phyloP scores from a whole-genome alignment of 2,888 invertebrate species.

The Dasysyrphus tricinctus region DNA sequence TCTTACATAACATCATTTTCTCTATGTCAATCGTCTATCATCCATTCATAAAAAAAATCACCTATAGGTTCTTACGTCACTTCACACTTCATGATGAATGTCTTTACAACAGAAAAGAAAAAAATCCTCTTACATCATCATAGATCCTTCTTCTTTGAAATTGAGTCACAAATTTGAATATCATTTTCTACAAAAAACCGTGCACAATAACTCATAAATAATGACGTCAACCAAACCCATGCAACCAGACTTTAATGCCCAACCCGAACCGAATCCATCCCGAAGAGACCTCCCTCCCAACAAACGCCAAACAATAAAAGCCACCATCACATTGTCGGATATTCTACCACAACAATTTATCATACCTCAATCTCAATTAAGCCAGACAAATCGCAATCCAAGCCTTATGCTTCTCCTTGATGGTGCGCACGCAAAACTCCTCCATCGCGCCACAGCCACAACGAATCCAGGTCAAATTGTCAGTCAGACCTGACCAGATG shows the following conservation, averaged over 20 bases:
- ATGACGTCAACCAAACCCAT: conserved; percentile 58
- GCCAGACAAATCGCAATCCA: conserved; percentile 68
- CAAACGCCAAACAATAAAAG: conserved; percentile 43
- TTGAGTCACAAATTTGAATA: conserved; percentile 64
- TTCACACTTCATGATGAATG: conserved; percentile 45
- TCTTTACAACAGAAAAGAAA: neutral
- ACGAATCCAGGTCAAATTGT: conserved; percentile 72
- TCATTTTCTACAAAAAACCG: conserved; percentile 27
- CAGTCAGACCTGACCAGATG: conserved; percentile 71
- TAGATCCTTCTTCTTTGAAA: conserved; percentile 33
- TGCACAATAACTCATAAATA: conserved; percentile 67
- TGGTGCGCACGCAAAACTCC: conserved; percentile 51
- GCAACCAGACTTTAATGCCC: conserved; percentile 12
- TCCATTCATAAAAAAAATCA: neutral
- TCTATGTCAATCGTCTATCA: neutral
- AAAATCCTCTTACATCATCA: conserved; percentile 9
- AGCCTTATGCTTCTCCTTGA: conserved; percentile 34
- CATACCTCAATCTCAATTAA: conserved; percentile 73
- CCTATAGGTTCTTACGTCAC: neutral
- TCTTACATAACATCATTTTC: neutral
- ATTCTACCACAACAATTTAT: conserved; percentile 59
- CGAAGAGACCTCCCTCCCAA: conserved; percentile 32
- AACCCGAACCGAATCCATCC: conserved; percentile 12
- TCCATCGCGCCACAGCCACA: neutral
- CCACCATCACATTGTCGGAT: conserved; percentile 46